Conservation (phyloP, 1,140 invertebrate genomes). For the Danaus plexippus region DNA sequence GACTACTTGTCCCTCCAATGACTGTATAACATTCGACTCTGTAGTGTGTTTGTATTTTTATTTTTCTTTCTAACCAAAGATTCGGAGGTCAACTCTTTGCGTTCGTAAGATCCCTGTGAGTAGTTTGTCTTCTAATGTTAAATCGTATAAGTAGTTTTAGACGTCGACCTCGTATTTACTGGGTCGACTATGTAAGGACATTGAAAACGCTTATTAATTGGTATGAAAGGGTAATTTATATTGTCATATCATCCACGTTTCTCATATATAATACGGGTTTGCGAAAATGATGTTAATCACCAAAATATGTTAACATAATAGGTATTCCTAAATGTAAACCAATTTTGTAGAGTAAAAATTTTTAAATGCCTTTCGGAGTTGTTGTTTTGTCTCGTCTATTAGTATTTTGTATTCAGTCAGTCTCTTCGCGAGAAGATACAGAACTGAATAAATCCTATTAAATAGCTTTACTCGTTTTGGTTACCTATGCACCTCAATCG, state of each 20-base stretch:
- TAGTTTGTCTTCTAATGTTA: slow-evolving; percentile 65
- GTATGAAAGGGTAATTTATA: slow-evolving; percentile 73
- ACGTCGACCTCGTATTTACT: slow-evolving; percentile 50
- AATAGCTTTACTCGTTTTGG: slow-evolving; percentile 60
- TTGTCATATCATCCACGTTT: slow-evolving; percentile 71
- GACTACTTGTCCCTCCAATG: slow-evolving; percentile 68
- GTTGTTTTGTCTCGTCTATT: slow-evolving; percentile 61
- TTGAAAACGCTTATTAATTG: slow-evolving; percentile 73
- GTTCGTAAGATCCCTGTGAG: slow-evolving; percentile 60
- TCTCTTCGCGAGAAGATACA: slow-evolving; percentile 40
- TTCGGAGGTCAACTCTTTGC: slow-evolving; percentile 43
- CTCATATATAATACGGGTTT: slow-evolving; percentile 71
- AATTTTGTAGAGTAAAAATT: slow-evolving; percentile 65
- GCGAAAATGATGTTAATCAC: slow-evolving; percentile 71
- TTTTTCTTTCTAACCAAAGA: slow-evolving; percentile 67
- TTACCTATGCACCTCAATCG: slow-evolving; percentile 62
- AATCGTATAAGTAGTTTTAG: slow-evolving; percentile 65
- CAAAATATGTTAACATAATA: slow-evolving; percentile 67
- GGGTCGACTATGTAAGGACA: slow-evolving; percentile 66
- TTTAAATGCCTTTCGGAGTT: slow-evolving; percentile 64
- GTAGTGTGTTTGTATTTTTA: slow-evolving; percentile 55
- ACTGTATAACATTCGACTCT: slow-evolving; percentile 61
- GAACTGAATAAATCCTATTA: slow-evolving; percentile 47
- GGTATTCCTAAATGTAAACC: slow-evolving; percentile 62
- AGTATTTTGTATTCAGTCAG: slow-evolving; percentile 61